A percentile compares a stretch with the other conserved stretches of the same genome.
phyloP scores from a whole-genome alignment of 2,797 vertebrate species.

The Esox masquinongy region DNA sequence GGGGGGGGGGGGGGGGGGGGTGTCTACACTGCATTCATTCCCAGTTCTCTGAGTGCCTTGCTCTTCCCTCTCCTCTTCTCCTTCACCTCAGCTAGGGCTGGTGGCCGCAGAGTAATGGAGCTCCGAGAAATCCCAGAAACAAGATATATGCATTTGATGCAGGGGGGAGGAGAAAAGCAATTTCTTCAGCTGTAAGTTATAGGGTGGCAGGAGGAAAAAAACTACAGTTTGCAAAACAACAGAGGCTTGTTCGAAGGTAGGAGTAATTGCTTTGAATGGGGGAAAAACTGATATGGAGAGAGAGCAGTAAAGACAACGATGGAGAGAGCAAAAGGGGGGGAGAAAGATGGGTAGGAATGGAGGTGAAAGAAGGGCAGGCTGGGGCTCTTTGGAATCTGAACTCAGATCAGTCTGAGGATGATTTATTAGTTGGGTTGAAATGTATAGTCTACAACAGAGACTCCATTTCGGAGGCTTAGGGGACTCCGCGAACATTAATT shows the following conservation, averaged over 20 bases:
- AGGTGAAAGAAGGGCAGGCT: constrained; percentile 24
- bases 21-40: constrained; percentile 58
- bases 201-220: constrained; percentile 50
- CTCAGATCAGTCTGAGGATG: constrained; percentile 17
- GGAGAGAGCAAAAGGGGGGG: not conserved
- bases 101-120: constrained; percentile 69
- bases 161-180: constrained; percentile 58
- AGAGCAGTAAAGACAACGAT: not conserved
- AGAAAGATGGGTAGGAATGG: not conserved
- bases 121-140: constrained; percentile 59
- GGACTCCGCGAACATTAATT: not conserved
- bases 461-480: constrained; percentile 24
- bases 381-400: constrained; percentile 34
- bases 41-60: constrained; percentile 26
- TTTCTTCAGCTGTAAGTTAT: constrained; percentile 71
- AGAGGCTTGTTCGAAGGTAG: constrained; percentile 52
- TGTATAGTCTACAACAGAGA: constrained; percentile 17
- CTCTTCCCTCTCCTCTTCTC: constrained; percentile 25
- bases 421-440: constrained; percentile 37
- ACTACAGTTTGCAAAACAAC: constrained; percentile 60
- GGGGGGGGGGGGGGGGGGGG: constrained; percentile 27
- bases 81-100: constrained; percentile 47
- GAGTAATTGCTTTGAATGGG: constrained; percentile 65
- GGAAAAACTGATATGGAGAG: not conserved
- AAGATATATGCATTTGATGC: constrained; percentile 77